Conservation (phyloP, 2,113 vertebrate genomes). For the Bos javanicus region DNA sequence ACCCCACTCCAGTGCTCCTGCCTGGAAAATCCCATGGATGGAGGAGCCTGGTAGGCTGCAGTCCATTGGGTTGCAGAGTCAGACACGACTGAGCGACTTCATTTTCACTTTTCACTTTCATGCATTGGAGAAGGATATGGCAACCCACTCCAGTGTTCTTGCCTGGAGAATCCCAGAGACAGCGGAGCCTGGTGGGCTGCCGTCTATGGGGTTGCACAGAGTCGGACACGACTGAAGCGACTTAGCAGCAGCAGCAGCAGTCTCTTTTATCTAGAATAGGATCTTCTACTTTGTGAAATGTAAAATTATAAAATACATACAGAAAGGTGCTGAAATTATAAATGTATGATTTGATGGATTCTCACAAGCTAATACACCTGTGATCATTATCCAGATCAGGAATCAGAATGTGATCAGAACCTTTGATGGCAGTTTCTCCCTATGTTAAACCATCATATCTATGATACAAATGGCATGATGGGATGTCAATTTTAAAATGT, state of each 20-base stretch:
- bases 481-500: background rate
- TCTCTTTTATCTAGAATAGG: background rate
- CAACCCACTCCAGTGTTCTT: too few species aligned
- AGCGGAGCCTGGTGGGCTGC: too few species aligned
- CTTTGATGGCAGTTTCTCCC: background rate
- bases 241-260: background rate
- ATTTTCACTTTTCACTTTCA: too few species aligned
- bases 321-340: background rate
- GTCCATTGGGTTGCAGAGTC: too few species aligned
- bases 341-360: background rate
- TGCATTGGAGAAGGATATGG: too few species aligned
- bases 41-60: too few species aligned
- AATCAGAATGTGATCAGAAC: background rate
- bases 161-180: too few species aligned
- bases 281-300: background rate
- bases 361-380: background rate
- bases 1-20: too few species aligned
- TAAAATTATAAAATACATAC: background rate
- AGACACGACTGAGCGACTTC: too few species aligned
- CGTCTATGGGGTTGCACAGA: too few species aligned
- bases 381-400: background rate
- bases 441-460: background rate
- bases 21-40: too few species aligned
- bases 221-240: too few species aligned
- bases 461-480: background rate